Evolutionary conservation across 1,140 invertebrate genomes (phyloP), one percentile per base, ranked within the genome.

Genomic region (Dermatophagoides farinae): DNA sequence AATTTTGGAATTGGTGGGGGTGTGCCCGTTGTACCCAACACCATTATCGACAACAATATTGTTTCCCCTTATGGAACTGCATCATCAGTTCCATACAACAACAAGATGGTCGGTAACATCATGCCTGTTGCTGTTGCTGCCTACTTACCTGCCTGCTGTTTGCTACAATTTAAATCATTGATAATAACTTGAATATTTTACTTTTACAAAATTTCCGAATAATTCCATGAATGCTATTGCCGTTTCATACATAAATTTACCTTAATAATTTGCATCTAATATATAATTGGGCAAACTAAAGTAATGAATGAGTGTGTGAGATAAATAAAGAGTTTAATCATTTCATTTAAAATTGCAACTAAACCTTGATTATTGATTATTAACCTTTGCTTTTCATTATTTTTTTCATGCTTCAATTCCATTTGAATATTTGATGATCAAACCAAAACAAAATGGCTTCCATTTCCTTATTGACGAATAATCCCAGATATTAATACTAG

Each of bases 401-500:
- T 20, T 20, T 23, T 23, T 47, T 47, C 8, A 20, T 9, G 18
- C 46, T 47, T 23, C 46, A 47, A 4, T 23, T 23, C 46, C 22
- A 20, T 47, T 6, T 47, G 46, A 20, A 1, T 8, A 23, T 47
- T 18, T 47, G 46, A 18, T 23, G n/a, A 18, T 23, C 9, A n/a
- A n/a, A n/a, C 46, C 46, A 1, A 47, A 47, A 18, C 18, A 20
- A 20, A n/a, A 10, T 50, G 47, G 41, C 12, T 43, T 43, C 41
- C 4, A 43, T 43, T 43, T 43, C 12, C 41, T 43, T 43, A 4
- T 43, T 52, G 18, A 52, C 53, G 14, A 39, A 47, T 37, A 22
- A 60, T 43, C 43, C 14, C 83, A 98, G 93, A 97, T 83, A 86
- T 97, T 81, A 85, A 88, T 75, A 92, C 89, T 77, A 93, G 88